Evolutionary conservation across 2,113 vertebrate genomes (phyloP), one percentile per base, ranked within the genome.

Genomic region (Stercorarius parasiticus): DNA sequence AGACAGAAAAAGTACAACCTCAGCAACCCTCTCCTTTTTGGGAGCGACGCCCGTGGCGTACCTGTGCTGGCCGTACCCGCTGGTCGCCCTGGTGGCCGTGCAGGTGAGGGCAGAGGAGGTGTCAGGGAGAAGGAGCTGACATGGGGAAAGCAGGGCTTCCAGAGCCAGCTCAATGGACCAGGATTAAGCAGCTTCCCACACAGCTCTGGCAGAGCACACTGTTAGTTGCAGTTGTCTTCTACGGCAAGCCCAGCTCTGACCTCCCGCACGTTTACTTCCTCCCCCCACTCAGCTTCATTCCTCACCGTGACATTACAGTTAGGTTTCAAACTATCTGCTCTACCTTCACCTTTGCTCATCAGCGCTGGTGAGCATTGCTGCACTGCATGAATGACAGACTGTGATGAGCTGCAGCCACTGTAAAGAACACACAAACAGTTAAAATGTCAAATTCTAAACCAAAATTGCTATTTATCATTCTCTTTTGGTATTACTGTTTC

Each of bases 1-100:
- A 34, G 42, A 38, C 36, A 52, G 36, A 67, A 61, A 17, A 72
- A 72, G 26, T 61, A 42, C 8, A 43, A 15, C 25, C 5, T 65
- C 21, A 13, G 61, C 20, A 43, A 58, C 13, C 19, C 7, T 53
- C n/a, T 56, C 36, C 32, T 15, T 38, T 55, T 47, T 25, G 55
- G 34, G 29, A 40, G 22, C 1, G 0, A 38, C 53, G 32, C 36
- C 32, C 3, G 6, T 0, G 5, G 59, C 2, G 1, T 32, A 7
- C 32, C 53, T 26, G 16, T 56, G 25, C 42, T 56, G 29, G 49
- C 55, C 20, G 1, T 26, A 49, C 32, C 15, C 0, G 0, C 34
- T 14, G 38, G 13, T n/a, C 29, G 27, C 32, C 15, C 16, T 8
- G 36, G 14, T 14, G 43, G 15, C 76, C 52, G 7, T 1, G 0